Conservation (phyloP, 2,888 invertebrate genomes). For the Lasioglossum morio region DNA sequence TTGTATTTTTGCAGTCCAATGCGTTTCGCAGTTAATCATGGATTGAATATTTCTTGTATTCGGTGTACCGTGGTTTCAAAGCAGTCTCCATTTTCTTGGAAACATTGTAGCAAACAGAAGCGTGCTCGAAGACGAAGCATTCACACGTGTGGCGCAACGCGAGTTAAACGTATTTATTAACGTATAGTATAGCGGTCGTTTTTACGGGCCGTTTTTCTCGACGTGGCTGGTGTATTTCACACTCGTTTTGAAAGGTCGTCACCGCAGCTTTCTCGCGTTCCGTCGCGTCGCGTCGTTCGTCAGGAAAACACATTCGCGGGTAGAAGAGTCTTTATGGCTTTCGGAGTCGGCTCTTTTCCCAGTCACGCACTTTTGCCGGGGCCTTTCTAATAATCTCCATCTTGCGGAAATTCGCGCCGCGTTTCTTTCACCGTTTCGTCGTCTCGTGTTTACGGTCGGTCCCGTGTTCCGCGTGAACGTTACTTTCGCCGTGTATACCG, state of each 20-base stretch:
- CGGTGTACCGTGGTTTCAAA: not conserved
- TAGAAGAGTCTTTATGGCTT: conserved; percentile 61
- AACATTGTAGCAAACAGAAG: not conserved
- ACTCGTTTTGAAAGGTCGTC: conserved; percentile 48
- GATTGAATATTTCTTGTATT: not conserved
- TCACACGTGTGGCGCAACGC: not conserved
- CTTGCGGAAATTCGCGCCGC: conserved; percentile 41
- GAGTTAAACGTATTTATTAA: conserved; percentile 44
- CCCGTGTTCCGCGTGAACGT: conserved; percentile 4
- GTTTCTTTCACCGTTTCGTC: conserved; percentile 25
- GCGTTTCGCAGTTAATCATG: too few species aligned
- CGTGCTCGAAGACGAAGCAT: not conserved
- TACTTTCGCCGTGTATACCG: not conserved
- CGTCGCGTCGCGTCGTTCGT: conserved; percentile 21
- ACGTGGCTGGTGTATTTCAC: conserved; percentile 47
- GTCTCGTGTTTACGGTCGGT: conserved; percentile 39
- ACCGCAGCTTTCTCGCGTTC: conserved; percentile 18
- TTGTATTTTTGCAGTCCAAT: too few species aligned
- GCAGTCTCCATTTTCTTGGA: not conserved
- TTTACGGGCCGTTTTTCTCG: conserved; percentile 50
- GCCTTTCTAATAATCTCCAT: conserved; percentile 55
- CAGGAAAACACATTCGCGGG: conserved; percentile 33
- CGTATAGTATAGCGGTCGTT: conserved; percentile 36
- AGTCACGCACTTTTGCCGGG: conserved; percentile 7
- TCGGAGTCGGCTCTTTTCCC: conserved; percentile 33